A percentile compares a stretch with the other conserved stretches of the same genome.
These are phyloP conservation scores for Petromus typicus DNA, from an alignment of 2,113 vertebrate genomes.

Conservation along the genomic window DNA sequence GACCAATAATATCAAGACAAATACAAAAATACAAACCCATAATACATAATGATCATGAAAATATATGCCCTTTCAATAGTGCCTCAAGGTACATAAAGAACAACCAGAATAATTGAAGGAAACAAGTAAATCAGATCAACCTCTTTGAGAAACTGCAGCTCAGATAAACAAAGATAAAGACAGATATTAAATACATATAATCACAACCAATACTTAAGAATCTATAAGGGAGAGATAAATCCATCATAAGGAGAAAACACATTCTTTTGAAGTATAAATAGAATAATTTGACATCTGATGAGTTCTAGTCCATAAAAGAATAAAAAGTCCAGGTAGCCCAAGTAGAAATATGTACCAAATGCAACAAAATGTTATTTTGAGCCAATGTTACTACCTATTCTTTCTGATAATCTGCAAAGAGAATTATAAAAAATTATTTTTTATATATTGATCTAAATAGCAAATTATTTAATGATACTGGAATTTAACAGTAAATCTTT, in stretches of 20 bases:
- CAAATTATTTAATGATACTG: neutral
- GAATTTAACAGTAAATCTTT: neutral
- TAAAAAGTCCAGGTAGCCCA: neutral
- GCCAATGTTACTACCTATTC: neutral
- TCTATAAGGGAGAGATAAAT: neutral
- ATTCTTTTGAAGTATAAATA: neutral
- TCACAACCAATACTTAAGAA: neutral
- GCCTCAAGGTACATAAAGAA: neutral
- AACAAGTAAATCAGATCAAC: neutral
- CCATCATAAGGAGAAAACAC: neutral
- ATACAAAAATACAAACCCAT: neutral
- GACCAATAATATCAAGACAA: neutral
- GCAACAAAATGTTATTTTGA: neutral
- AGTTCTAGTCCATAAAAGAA: neutral
- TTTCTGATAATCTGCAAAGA: neutral
- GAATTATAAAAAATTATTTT: neutral
- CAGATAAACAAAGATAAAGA: neutral
- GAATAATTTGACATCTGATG: neutral
- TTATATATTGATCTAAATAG: neutral
- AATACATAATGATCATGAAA: slow-evolving; percentile 1
- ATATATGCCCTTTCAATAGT: neutral
- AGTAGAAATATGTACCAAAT: neutral
- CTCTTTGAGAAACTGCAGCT: neutral
- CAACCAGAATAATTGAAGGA: neutral
- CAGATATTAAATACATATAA: neutral